phyloP scores from a whole-genome alignment of 2,113 vertebrate genomes.

The Tapirus terrestris region DNA sequence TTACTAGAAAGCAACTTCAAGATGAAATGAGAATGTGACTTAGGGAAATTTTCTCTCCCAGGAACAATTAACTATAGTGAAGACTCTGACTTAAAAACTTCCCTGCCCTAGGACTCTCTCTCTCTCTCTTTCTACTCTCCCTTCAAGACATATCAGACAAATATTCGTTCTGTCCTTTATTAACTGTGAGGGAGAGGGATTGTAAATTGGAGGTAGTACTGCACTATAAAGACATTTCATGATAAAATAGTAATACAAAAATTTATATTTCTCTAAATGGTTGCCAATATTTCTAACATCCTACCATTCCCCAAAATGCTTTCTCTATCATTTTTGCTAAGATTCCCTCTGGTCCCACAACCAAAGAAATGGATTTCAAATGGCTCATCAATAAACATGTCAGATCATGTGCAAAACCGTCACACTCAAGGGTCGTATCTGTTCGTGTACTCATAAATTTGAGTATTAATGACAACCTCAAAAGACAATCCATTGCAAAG shows the following conservation, averaged over 20 bases:
- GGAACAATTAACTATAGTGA: not conserved
- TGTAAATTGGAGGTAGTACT: not conserved
- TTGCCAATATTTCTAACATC: not conserved
- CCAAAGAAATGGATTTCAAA: not conserved
- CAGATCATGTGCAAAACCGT: not conserved
- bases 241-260: not conserved
- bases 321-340: not conserved
- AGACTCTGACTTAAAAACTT: not conserved
- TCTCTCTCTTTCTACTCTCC: not conserved
- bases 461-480: not conserved
- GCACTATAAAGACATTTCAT: not conserved
- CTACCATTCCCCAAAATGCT: not conserved
- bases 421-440: not conserved
- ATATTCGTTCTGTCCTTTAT: not conserved
- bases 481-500: not conserved
- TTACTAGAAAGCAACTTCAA: not conserved
- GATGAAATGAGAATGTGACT: not conserved
- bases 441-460: not conserved
- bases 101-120: fast-evolving
- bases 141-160: not conserved
- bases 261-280: not conserved
- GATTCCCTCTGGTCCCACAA: not conserved
- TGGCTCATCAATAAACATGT: not conserved
- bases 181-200: not conserved
- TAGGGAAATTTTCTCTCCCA: not conserved